Conservation (phyloP, 35 echinoderm and acorn worm genomes). For the Ophioderma brevispina region DNA sequence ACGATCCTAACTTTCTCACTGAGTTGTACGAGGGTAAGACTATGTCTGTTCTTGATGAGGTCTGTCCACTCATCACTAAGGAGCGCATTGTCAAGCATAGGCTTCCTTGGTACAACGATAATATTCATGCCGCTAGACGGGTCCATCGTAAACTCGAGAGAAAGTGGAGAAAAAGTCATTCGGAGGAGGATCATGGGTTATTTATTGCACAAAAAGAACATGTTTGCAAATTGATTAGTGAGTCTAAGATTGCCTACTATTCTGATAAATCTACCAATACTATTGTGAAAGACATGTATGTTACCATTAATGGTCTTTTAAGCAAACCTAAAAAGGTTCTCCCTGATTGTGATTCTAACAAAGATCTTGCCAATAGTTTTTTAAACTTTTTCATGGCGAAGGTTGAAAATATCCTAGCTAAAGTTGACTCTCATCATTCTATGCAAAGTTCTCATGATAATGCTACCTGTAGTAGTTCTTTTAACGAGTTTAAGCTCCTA, state of each 20-base stretch:
- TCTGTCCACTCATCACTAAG: background rate
- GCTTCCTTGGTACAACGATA: background rate
- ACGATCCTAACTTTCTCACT: no score
- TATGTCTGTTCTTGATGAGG: background rate
- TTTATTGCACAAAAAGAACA: no score
- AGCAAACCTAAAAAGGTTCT: background rate
- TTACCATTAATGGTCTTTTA: background rate
- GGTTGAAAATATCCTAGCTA: background rate
- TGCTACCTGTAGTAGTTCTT: background rate
- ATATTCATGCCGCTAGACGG: no score
- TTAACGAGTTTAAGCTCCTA: background rate
- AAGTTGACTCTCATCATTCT: background rate
- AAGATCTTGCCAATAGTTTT: background rate
- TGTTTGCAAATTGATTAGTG: background rate
- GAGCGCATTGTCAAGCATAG: background rate
- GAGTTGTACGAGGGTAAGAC: background rate
- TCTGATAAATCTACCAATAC: background rate
- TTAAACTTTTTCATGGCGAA: background rate
- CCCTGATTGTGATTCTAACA: no score
- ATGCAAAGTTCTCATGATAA: no score
- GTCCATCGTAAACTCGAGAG: background rate
- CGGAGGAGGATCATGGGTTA: no score
- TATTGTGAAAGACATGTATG: background rate
- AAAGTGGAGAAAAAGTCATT: background rate
- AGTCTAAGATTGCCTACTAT: background rate